phyloP scores from a whole-genome alignment of 2,113 vertebrate genomes.

The Periophthalmus modestus region DNA sequence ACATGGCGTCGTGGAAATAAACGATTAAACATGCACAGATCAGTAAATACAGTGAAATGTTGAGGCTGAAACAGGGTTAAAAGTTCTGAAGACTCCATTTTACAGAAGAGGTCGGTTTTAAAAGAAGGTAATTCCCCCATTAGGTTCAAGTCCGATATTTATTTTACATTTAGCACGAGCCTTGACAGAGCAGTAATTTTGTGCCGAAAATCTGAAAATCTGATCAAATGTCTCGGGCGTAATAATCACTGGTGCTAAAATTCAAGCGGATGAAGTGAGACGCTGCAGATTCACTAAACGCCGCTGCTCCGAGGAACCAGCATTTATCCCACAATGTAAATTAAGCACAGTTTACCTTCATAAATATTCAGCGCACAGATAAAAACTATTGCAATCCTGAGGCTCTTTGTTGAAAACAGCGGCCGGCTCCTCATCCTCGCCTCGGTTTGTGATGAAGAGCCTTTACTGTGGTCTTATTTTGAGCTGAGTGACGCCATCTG shows the following conservation, averaged over 20 bases:
- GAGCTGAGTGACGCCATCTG: not conserved
- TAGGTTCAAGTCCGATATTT: slow-evolving; percentile 22
- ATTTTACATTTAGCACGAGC: slow-evolving; percentile 12
- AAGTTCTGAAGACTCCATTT: too few relatives aligned
- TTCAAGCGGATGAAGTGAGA: not conserved
- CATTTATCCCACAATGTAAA: not conserved
- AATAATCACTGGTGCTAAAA: not conserved
- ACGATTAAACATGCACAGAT: too few relatives aligned
- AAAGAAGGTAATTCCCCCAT: slow-evolving; percentile 10
- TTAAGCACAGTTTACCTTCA: slow-evolving; percentile 5
- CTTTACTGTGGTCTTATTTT: not conserved
- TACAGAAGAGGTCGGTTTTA: too few relatives aligned
- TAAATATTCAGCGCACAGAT: slow-evolving; percentile 1
- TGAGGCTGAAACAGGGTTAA: too few relatives aligned
- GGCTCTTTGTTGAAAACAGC: not conserved
- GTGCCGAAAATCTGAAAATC: not conserved
- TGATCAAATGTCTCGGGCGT: not conserved
- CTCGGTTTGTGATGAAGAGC: not conserved
- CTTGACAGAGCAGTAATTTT: slow-evolving; percentile 5
- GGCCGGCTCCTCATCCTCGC: not conserved
- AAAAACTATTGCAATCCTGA: not conserved
- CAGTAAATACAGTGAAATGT: too few relatives aligned
- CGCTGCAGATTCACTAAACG: not conserved
- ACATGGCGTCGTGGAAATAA: too few relatives aligned
- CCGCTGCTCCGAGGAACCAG: not conserved